Evolutionary conservation across 2,888 invertebrate genomes (phyloP).

Genomic region (Smittia sp.): DNA sequence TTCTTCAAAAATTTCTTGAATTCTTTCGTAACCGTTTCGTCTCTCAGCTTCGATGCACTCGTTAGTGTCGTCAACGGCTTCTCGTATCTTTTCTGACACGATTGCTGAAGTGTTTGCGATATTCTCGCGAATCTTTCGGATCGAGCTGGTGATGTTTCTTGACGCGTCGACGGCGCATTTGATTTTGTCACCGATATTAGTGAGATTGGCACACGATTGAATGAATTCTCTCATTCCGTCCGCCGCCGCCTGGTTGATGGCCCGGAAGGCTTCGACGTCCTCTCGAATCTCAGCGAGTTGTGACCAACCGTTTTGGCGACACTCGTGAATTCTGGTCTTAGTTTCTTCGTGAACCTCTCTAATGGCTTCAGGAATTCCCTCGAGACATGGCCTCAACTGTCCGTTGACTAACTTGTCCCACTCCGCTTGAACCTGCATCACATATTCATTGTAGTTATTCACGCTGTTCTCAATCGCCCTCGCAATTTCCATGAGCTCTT

Average conservation of each 20-base stretch:
- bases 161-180: slow-evolving; percentile 17
- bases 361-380: neutral
- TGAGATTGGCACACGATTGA: neutral
- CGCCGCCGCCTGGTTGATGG: neutral
- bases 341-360: neutral
- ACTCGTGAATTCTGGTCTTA: neutral
- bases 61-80: neutral
- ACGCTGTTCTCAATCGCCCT: neutral
- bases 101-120: neutral
- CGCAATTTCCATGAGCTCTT: neutral
- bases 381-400: too few relatives aligned
- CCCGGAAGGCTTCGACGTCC: neutral
- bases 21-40: neutral
- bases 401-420: too few relatives aligned
- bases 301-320: neutral
- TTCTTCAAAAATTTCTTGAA: neutral
- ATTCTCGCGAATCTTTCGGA: neutral
- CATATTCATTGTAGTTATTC: too few relatives aligned
- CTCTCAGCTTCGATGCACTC: neutral
- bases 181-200: slow-evolving; percentile 2
- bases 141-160: neutral
- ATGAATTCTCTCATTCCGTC: neutral
- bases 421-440: neutral
- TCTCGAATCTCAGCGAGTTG: neutral
- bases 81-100: neutral